Conservation (phyloP, 1,140 invertebrate genomes). For the Drosophila lowei region DNA sequence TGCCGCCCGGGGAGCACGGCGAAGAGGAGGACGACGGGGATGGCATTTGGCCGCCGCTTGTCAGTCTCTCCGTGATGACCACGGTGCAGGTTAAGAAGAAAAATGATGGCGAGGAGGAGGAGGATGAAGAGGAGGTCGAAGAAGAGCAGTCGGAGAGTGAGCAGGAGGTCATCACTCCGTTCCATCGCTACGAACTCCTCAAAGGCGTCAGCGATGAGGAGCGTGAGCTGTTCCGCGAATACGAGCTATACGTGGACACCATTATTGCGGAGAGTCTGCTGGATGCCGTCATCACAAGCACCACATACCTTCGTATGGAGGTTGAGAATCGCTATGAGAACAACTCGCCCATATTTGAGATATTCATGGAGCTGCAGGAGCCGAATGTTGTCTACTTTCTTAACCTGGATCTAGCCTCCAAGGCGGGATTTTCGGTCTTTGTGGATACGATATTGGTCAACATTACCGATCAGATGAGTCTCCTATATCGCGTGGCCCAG, state of each 20-base stretch:
- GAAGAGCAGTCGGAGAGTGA: constrained; percentile 56
- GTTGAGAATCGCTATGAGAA: constrained; percentile 75
- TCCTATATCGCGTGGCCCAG: constrained; percentile 55
- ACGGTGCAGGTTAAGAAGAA: constrained; percentile 48
- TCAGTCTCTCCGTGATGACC: constrained; percentile 46
- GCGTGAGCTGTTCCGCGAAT: constrained; percentile 80
- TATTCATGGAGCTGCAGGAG: constrained; percentile 86
- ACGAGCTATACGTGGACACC: constrained; percentile 87
- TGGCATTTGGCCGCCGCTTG: constrained; percentile 55
- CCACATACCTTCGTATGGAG: constrained; percentile 80
- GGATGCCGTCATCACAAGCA: constrained; percentile 83
- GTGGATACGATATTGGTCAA: constrained; percentile 86
- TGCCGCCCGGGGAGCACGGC: constrained; percentile 46
- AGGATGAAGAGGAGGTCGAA: constrained; percentile 41
- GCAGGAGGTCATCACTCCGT: constrained; percentile 51
- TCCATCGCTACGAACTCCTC: constrained; percentile 58
- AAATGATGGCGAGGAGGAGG: constrained; percentile 28
- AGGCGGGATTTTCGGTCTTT: constrained; percentile 85
- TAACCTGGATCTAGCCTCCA: constrained; percentile 85
- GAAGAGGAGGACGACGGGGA: constrained; percentile 53
- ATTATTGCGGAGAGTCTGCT: constrained; percentile 86
- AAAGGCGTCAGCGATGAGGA: constrained; percentile 49
- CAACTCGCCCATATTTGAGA: constrained; percentile 85
- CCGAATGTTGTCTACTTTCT: constrained; percentile 87
- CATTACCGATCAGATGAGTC: constrained; percentile 85